Base-by-base conservation (phyloP, 2,888 invertebrate genomes). In the Plagodis pulveraria region DNA sequence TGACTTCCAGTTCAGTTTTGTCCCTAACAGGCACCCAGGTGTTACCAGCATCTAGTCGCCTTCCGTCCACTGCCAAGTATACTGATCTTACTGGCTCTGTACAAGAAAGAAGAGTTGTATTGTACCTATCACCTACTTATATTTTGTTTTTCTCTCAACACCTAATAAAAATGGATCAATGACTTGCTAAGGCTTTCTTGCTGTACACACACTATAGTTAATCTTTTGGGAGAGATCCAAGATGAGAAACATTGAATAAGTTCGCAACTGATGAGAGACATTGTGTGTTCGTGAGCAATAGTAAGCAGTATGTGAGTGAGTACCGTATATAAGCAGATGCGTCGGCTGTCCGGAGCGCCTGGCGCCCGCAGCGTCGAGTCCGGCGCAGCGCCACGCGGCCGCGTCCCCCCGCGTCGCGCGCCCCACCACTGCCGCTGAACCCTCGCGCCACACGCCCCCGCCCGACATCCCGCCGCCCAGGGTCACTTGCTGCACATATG, bases 1-100 rank as follows among this genome's bases (percentile, higher is more conserved):
- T 95, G 66, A 98, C 95, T 62, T 96, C 96, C 40, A 98, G 92
- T 77, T 96, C 96, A 36, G 96, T 96, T 81, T 97, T 97, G 84
- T 98, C 97, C 73, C 96, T 94, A 22, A 97, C 97, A 0, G 97
- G 97, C 71, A 97, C 96, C 93, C 97, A 97, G 65, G 96, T 95
- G 89, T 97, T 97, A 66, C 97, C 97, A 0, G 97, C 96, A 88
- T 97, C 97, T 76, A 97, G 93, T 33, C 97, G 95, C 47, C 97
- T 93, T 42, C 97, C 97, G 86, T 98, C 98, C 84, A 97, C 97
- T 79, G 97, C 94, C 74, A 98, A 93, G 89, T 97, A 98, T 66
- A 97, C 97, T 49, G 96, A 95, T 66, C 96, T 95, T 32, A 97
- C 97, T 46, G 96, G 94, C 87, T 97, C 97, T 97, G 94, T n/a